Evolutionary conservation across 2,888 invertebrate species (phyloP), one percentile per base, ranked within the genome.

Genomic region (Dysmachus trigonus): DNA sequence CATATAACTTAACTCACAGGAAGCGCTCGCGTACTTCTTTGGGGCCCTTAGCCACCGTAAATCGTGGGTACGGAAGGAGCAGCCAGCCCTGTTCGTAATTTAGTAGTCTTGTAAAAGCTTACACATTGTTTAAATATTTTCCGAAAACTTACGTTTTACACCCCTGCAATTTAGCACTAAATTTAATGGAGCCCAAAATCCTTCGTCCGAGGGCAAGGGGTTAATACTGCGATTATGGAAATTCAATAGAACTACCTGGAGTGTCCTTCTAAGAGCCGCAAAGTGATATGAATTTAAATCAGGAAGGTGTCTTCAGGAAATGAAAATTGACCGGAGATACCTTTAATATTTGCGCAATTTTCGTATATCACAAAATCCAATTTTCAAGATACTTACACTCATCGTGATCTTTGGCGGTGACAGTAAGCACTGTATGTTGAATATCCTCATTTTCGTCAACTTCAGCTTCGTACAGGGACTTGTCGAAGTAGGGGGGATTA

Each of bases 391-490:
- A 96, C 97, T 97, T 93, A 98, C 98, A 98, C 95, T 98, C 98
- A 94, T 99, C 99, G 94, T 97, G 97, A 95, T 99, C 99, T 94
- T 98, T 98, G 94, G 99, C 99, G 93, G 98, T 98, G 94, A 99
- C 98, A 89, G 98, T 98, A 92, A 98, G 97, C 79, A 98, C 98
- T 88, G 98, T 98, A 92, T 98, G 98, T 91, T 98, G 98, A 91
- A 98, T 98, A 91, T 98, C 98, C 93, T 98, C 98, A 95, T 98
- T 98, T 93, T 98, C 98, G 93, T 98, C 98, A 91, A 98, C 98
- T 93, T 98, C 98, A 90, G 98, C 98, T 93, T 98, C 97, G 93
- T 98, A 98, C 90, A 98, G 94, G 90, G 96, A 96, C 93, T 98
- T 98, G 94, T 98, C 98, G 94, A 99, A 99, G 93, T 97, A 97